Percentiles rank a stretch among this genome's conserved stretches.
phyloP scores from a whole-genome alignment of 2,113 vertebrate species.

The Ranitomeya imitator region DNA sequence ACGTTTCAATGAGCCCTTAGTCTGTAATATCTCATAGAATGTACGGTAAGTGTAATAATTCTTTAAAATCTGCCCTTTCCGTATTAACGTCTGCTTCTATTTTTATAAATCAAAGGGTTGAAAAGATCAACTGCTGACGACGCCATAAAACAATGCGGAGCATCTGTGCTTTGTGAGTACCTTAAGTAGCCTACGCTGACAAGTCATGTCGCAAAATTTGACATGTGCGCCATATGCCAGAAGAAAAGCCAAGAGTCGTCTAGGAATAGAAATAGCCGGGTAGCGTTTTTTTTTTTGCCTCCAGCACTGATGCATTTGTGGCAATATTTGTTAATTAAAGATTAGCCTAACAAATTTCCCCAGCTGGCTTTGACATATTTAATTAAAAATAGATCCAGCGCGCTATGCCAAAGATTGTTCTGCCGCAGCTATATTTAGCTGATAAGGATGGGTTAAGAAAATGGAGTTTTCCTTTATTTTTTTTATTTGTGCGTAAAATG shows the following conservation, averaged over 20 bases:
- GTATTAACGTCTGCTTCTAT: not conserved
- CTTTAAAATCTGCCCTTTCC: not conserved
- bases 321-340: conserved; percentile 52
- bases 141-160: not conserved
- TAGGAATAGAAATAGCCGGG: conserved; percentile 23
- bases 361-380: conserved; percentile 51
- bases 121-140: not conserved
- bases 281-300: conserved; percentile 6
- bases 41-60: not conserved
- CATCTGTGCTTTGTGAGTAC: not conserved
- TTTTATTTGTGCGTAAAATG: not conserved
- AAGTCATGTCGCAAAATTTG: conserved; percentile 34
- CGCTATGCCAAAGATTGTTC: conserved; percentile 44
- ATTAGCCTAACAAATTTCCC: conserved; percentile 45
- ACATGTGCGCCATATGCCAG: conserved; percentile 17
- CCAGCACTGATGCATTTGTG: conserved; percentile 21
- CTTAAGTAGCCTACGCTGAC: conserved; percentile 3
- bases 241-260: conserved; percentile 1
- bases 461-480: conserved; percentile 6
- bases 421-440: conserved; percentile 14
- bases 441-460: conserved; percentile 27
- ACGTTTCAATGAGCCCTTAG: not conserved
- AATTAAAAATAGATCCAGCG: conserved; percentile 47
- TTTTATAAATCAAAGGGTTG: not conserved
- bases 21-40: not conserved